Evolutionary conservation across 2,797 vertebrate species (phyloP), one percentile per base, ranked within the genome.

Genomic region (Acanthopagrus latus): DNA sequence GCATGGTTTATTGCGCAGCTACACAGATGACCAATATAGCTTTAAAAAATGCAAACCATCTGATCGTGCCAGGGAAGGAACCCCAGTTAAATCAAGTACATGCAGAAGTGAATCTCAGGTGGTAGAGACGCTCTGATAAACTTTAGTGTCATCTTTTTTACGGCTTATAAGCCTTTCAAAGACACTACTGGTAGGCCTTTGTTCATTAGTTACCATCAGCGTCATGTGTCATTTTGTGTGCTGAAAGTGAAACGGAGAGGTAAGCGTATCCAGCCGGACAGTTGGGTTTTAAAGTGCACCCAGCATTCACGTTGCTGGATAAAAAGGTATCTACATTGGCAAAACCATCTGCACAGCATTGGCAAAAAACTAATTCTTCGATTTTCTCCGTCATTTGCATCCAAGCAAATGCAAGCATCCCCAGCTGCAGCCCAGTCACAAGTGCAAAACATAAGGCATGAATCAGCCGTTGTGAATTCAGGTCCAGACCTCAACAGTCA

Each of bases 401-500:
- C 8, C 64, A 81, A 78, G 78, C 88, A 89, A 46, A 43, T 65
- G 10, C 64, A 81, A 78, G 78, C 88, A 89, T 83, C 84, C 48
- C 64, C 55, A 74, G 88, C 73, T 87, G 86, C 82, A 65, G 71
- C 48, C 50, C 56, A 7, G 59, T 66, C 7, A 56, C 64, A 63
- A 23, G 66, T 83, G 80, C 87, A 86, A 85, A 82, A 76, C 58
- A 48, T 72, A 74, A 85, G 77, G 88, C 76, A 74, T 41, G 57
- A 78, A 25, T 21, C 41, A 52, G 65, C 64, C 23, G 33, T 60
- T 29, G 41, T 60, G 54, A 73, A 47, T 71, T 83, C 75, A 74
- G 83, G 73, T 85, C 72, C 75, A 71, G 70, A 66, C 86, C 57
- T 74, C 44, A 64, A 81, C 86, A 88, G 87, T 87, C 85, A 88